A percentile compares a stretch with the other conserved stretches of the same genome.
Conservation (phyloP, 2,113 vertebrate species). For the Varanus komodoensis region DNA sequence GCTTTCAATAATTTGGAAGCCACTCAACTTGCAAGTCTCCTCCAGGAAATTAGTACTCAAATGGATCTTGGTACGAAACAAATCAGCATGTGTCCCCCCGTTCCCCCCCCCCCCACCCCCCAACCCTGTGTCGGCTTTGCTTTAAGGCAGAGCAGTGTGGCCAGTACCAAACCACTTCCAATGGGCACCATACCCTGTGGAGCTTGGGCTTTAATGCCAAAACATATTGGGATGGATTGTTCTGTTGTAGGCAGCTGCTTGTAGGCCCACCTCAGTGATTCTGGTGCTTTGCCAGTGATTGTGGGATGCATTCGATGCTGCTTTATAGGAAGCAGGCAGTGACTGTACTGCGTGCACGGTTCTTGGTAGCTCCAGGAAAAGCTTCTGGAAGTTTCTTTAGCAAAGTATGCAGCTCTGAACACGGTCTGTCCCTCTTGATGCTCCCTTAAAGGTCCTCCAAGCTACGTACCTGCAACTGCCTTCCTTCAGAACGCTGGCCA, state of each 20-base stretch:
- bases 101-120: too few species aligned
- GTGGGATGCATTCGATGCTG: background rate
- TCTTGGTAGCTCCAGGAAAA: background rate
- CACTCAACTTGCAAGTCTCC: conserved; percentile 92
- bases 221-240: background rate
- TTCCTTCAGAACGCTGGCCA: conserved; percentile 98
- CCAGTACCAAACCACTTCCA: background rate
- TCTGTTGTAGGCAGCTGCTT: background rate
- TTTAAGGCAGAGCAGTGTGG: background rate
- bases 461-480: conserved; percentile 95
- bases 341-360: too few species aligned
- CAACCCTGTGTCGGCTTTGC: too few species aligned
- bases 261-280: background rate
- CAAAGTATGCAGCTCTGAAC: background rate
- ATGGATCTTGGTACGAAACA: conserved; percentile 91
- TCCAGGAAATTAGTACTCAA: conserved; percentile 96
- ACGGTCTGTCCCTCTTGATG: background rate
- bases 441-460: conserved; percentile 89
- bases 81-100: background rate
- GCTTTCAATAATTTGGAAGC: conserved; percentile 95
- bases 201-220: background rate
- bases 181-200: background rate
- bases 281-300: background rate
- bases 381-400: background rate
- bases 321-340: background rate